Percentiles rank a stretch among this genome's conserved stretches.
Conservation (phyloP, 2,113 vertebrate genomes). For the Maccullochella peelii region DNA sequence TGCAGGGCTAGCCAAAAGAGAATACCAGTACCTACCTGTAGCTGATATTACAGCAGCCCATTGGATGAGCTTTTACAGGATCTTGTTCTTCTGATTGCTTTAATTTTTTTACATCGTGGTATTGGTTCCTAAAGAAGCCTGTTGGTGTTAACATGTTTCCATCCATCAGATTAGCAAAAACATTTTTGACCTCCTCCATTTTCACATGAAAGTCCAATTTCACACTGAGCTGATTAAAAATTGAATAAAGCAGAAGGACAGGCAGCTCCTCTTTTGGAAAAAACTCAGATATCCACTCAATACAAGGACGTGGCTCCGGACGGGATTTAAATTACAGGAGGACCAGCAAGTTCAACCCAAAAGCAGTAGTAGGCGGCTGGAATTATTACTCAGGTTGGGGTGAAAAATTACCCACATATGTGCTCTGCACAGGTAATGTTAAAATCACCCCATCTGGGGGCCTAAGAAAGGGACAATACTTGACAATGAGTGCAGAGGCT, state of each 20-base stretch:
- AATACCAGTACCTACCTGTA: background rate
- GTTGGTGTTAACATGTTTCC: background rate
- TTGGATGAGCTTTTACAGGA: background rate
- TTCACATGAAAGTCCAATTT: background rate
- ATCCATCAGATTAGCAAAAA: too few species aligned
- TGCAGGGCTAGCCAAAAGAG: background rate
- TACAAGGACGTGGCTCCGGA: background rate
- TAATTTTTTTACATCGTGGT: background rate
- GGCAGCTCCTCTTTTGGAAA: background rate
- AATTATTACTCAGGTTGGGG: too few species aligned
- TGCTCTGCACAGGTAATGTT: too few species aligned
- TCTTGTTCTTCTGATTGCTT: background rate
- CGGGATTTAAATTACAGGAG: too few species aligned
- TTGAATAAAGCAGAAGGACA: background rate
- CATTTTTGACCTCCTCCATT: background rate
- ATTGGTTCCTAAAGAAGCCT: background rate
- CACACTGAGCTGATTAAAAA: background rate
- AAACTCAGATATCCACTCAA: too few species aligned
- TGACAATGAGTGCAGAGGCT: too few species aligned
- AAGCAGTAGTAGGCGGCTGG: too few species aligned
- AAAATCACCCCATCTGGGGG: too few species aligned
- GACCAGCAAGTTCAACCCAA: too few species aligned
- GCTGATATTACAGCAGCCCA: background rate
- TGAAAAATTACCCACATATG: too few species aligned
- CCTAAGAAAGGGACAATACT: too few species aligned